phyloP scores from a whole-genome alignment of 2,888 invertebrate species.

The Hofmannophila pseudospretella region DNA sequence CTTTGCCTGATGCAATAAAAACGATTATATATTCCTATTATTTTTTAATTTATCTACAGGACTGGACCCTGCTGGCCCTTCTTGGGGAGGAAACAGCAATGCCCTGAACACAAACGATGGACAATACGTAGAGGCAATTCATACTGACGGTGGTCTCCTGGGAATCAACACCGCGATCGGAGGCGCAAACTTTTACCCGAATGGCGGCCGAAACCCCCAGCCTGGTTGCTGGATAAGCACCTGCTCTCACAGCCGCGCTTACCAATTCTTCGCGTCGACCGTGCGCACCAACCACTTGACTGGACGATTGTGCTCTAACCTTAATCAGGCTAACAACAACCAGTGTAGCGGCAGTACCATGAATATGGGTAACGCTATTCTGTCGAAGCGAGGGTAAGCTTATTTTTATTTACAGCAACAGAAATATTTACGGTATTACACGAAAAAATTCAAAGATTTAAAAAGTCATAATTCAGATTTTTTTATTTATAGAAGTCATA shows the following conservation, averaged over 20 bases:
- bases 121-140: conserved; percentile 54
- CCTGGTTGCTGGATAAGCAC: conserved; percentile 49
- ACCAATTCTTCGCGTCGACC: conserved; percentile 44
- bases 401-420: no score
- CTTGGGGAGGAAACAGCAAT: conserved; percentile 39
- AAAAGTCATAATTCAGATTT: no score
- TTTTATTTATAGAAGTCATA: no score
- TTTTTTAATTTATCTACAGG: conserved; percentile 20
- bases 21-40: no score
- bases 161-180: conserved; percentile 49
- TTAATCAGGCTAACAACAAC: conserved; percentile 33
- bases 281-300: conserved; percentile 41
- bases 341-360: conserved; percentile 32
- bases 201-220: conserved; percentile 53
- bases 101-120: conserved; percentile 41
- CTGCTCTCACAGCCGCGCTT: conserved; percentile 53
- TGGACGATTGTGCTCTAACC: conserved; percentile 37
- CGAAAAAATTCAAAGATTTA: no score
- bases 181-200: conserved; percentile 58
- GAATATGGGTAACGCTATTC: conserved; percentile 42
- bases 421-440: no score
- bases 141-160: conserved; percentile 51
- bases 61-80: conserved; percentile 56
- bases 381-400: conserved; percentile 37
- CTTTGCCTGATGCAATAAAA: no score